These are phyloP conservation scores for Dipodomys merriami DNA, from an alignment of 2,113 vertebrate genomes.

Conservation along the genomic window DNA sequence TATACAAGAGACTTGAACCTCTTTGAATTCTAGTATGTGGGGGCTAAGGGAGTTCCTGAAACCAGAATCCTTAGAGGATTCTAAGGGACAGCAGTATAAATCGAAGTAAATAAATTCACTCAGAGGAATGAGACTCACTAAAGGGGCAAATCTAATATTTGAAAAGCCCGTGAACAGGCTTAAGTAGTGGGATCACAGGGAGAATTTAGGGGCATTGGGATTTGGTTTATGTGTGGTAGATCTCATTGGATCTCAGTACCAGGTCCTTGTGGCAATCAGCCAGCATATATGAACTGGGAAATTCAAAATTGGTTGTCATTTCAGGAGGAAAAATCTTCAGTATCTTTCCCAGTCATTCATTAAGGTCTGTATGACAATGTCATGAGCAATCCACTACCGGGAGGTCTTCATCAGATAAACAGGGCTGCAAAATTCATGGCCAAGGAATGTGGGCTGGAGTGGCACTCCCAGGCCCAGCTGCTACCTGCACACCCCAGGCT, in stretches of 20 bases:
- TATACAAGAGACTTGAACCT: neutral
- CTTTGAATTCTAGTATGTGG: neutral
- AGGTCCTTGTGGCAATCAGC: neutral
- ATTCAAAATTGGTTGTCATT: conserved; percentile 40
- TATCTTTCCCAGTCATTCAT: conserved; percentile 68
- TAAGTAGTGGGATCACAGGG: too few species aligned
- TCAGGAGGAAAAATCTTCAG: conserved; percentile 33
- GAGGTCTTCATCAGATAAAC: conserved; percentile 80
- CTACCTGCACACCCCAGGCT: conserved; percentile 77
- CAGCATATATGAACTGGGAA: neutral
- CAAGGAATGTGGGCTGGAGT: conserved; percentile 75
- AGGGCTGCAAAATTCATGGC: conserved; percentile 75
- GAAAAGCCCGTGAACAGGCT: neutral
- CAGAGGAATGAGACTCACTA: neutral
- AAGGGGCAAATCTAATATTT: neutral
- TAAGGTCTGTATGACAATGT: conserved; percentile 68
- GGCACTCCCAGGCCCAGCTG: conserved; percentile 80
- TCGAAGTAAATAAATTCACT: neutral
- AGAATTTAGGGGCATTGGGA: neutral
- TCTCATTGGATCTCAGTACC: neutral
- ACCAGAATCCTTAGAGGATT: neutral
- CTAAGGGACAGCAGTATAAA: neutral
- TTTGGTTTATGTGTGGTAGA: neutral
- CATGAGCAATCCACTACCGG: conserved; percentile 63
- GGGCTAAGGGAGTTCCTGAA: neutral